Evolutionary conservation across 2,888 invertebrate species (phyloP), one percentile per base, ranked within the genome.

Genomic region (Dryococelus australis): DNA sequence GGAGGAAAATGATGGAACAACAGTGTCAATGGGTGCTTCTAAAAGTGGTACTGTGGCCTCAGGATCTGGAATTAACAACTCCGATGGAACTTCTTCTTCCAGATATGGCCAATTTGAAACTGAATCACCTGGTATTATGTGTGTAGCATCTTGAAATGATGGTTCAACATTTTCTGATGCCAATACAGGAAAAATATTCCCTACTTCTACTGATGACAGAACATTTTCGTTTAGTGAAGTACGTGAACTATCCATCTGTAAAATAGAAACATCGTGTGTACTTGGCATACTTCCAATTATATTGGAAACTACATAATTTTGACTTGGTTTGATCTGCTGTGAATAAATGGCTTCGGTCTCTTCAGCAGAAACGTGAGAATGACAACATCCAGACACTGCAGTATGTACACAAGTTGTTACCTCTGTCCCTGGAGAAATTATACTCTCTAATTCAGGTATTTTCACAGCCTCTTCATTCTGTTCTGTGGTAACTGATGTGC

Each of bases 31-130:
- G n/a, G 65, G 24, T 65, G 65, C 65, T 24, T 65, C 65, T 65
- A n/a, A 65, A 65, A 35, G 28, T 85, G 86, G 43, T 13, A 81
- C 83, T 81, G 35, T 47, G 20, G 53, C 24, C 13, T 87, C 85
- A 27, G 51, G 43, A 28, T 83, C 83, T 43, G 85, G 16, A 28
- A 24, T 28, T n/a, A 43, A 85, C 24, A 86, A 43, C 28, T 88
- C 88, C 24, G 87, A 88, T 53, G 84, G 86, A 20, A 88, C 88
- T 85, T 88, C 88, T 81, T 88, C 88, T 65, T 88, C 88, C 24
- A 88, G 86, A 86, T 88, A 88, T 16, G 87, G 88, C 88, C 88
- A 88, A 51, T 88, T 88, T n/a, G 87, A 86, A 24, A 88, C 87
- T 27, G 87, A 87, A 43, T 88, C 88, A 53, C 35, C 80, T 43